Conservation (phyloP, 2,797 vertebrate genomes). For the Ceyx erithaca region DNA sequence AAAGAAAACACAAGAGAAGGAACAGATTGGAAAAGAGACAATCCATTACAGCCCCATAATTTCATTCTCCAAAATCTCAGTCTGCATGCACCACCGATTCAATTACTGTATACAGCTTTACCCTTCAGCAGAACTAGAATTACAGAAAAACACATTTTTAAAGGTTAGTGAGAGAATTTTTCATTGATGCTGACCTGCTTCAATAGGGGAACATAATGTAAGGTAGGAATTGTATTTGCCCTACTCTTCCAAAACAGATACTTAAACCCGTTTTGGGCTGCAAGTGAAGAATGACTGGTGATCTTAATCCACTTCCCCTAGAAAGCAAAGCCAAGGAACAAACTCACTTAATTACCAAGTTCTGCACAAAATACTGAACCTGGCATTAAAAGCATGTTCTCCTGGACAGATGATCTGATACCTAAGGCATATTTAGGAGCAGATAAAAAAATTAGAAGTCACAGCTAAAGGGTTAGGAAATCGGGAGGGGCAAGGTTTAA, state of each 20-base stretch:
- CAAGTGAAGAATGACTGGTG: neutral
- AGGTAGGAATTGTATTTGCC: constrained; percentile 7
- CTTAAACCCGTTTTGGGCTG: constrained; percentile 1
- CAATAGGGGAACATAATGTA: neutral
- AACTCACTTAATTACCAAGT: constrained; percentile 11
- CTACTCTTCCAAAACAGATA: constrained; percentile 4
- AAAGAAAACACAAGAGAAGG: neutral
- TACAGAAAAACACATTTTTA: constrained; percentile 50
- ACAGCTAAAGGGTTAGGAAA: neutral
- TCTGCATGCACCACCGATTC: constrained; percentile 49
- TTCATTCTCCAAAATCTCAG: constrained; percentile 32
- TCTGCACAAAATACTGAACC: neutral
- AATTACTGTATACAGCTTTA: constrained; percentile 50
- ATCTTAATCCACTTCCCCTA: constrained; percentile 29
- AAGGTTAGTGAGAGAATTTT: constrained; percentile 59
- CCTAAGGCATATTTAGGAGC: neutral
- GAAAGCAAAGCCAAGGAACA: constrained; percentile 12
- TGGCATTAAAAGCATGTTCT: neutral
- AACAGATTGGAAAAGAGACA: neutral
- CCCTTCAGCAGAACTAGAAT: constrained; percentile 50
- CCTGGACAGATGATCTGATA: neutral
- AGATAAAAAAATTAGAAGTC: neutral
- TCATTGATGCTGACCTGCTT: constrained; percentile 41
- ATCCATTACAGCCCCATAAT: constrained; percentile 1
- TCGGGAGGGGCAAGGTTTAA: neutral